A percentile compares a stretch with the other conserved stretches of the same genome.
These are phyloP conservation scores for Deroplatys truncata DNA, from an alignment of 2,888 invertebrate genomes.

Conservation along the genomic window DNA sequence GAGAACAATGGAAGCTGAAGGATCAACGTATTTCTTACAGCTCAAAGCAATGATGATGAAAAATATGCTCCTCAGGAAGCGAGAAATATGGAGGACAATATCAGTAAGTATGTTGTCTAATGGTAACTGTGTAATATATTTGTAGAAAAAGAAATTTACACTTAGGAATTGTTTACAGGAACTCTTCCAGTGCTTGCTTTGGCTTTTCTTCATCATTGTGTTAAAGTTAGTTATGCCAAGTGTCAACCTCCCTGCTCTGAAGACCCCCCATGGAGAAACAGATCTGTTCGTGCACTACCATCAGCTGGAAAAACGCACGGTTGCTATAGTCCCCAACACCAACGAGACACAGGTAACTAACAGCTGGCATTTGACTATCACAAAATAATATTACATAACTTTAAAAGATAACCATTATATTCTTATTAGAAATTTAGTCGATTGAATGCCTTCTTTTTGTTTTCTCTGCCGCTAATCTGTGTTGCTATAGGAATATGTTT, in stretches of 20 bases:
- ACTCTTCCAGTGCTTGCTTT: slow-evolving; percentile 71
- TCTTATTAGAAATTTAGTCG: too few species aligned
- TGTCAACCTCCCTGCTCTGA: slow-evolving; percentile 69
- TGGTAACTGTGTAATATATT: not conserved
- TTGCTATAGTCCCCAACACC: slow-evolving; percentile 65
- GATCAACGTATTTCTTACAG: slow-evolving; percentile 53
- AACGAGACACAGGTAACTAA: slow-evolving; percentile 50
- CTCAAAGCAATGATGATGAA: slow-evolving; percentile 71
- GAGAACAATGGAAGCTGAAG: slow-evolving; percentile 26
- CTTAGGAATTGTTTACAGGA: slow-evolving; percentile 56
- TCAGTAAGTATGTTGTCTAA: slow-evolving; percentile 54
- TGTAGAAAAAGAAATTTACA: not conserved
- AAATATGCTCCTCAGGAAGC: slow-evolving; percentile 71
- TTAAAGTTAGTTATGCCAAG: slow-evolving; percentile 70
- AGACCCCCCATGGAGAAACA: slow-evolving; percentile 55
- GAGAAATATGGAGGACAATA: slow-evolving; percentile 71
- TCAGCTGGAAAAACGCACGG: slow-evolving; percentile 55
- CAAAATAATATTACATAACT: too few species aligned
- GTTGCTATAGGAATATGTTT: too few species aligned
- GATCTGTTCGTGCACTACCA: slow-evolving; percentile 53
- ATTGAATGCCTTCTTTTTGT: too few species aligned
- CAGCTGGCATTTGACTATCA: too few species aligned
- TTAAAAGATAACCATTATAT: too few species aligned
- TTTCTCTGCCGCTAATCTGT: too few species aligned
- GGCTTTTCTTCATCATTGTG: slow-evolving; percentile 67